Percentiles rank a stretch among this genome's conserved stretches.
phyloP scores from a whole-genome alignment of 2,113 vertebrate genomes.

The Coturnix japonica region DNA sequence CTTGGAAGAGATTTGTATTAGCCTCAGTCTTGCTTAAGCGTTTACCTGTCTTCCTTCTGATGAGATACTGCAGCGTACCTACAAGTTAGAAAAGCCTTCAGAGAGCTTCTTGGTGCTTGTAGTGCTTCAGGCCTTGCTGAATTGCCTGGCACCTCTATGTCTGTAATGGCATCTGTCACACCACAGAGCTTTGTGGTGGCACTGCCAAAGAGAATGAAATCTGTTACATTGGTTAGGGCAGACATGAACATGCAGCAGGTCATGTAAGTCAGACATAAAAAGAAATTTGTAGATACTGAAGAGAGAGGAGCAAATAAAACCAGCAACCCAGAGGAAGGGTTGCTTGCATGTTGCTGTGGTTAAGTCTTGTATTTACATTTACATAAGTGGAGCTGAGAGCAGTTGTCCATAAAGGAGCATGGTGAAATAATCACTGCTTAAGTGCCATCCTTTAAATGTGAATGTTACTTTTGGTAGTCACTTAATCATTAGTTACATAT shows the following conservation, averaged over 20 bases:
- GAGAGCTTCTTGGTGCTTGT: not conserved
- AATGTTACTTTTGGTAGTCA: not conserved
- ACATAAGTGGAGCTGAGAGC: not conserved
- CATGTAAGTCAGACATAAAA: not conserved
- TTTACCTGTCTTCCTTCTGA: not conserved
- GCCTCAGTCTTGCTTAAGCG: not conserved
- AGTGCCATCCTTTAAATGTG: not conserved
- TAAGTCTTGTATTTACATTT: not conserved
- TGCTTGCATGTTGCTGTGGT: fast-evolving
- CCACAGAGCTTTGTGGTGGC: fast-evolving
- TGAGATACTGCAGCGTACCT: not conserved
- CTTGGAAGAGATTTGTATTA: not conserved
- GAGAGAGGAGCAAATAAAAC: not conserved
- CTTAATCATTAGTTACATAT: not conserved
- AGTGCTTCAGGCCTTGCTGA: not conserved
- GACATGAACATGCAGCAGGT: not conserved
- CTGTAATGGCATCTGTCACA: fast-evolving
- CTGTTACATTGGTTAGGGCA: not conserved
- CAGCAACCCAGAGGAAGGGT: not conserved
- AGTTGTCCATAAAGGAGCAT: not conserved
- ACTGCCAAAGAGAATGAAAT: not conserved
- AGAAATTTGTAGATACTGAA: not conserved
- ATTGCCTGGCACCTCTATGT: not conserved
- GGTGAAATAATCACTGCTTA: not conserved
- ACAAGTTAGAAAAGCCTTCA: not conserved